phyloP scores from a whole-genome alignment of 2,113 vertebrate species.

The Etheostoma cragini region DNA sequence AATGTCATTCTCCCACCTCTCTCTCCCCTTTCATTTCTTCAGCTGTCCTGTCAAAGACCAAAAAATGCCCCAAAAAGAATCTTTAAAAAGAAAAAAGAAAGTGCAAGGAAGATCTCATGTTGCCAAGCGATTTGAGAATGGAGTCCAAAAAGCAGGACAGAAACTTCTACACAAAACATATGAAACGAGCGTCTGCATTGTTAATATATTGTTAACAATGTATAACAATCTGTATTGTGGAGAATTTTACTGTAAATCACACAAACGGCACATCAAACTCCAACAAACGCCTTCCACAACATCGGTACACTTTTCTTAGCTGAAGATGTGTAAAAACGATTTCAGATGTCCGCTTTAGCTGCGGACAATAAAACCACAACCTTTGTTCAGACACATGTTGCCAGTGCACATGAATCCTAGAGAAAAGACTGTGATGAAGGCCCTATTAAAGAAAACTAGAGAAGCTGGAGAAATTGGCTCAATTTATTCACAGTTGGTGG shows the following conservation, averaged over 20 bases:
- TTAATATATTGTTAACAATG: background rate
- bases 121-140: background rate
- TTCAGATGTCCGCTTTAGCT: background rate
- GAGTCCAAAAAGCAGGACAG: background rate
- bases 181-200: background rate
- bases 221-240: background rate
- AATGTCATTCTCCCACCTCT: no score
- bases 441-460: background rate
- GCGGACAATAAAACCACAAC: background rate
- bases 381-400: background rate
- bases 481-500: background rate
- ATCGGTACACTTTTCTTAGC: background rate
- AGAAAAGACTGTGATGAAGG: background rate
- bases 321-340: background rate
- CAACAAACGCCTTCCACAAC: background rate
- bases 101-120: background rate
- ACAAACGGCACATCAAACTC: background rate
- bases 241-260: background rate
- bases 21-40: no score
- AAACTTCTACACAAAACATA: background rate
- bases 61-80: no score
- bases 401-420: background rate
- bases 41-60: no score
- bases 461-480: background rate
- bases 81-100: background rate